These are phyloP conservation scores for Phrynocephalus versicolor DNA, from an alignment of 2,113 vertebrate genomes.

Conservation along the genomic window DNA sequence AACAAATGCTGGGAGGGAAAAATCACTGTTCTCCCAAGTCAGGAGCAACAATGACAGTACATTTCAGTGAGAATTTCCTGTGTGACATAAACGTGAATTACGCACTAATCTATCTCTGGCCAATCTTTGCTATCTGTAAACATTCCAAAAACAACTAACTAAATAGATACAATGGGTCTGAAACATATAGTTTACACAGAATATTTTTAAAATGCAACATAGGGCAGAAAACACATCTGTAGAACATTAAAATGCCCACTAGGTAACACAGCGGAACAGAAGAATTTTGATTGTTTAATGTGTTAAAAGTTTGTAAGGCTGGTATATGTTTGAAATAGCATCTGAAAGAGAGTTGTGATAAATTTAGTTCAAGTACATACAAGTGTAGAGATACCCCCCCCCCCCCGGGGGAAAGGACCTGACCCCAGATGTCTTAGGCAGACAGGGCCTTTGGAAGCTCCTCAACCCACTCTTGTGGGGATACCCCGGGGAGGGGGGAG, in stretches of 20 bases:
- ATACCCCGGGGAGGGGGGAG: no score
- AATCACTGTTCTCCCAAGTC: neutral
- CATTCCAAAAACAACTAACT: neutral
- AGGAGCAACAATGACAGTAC: neutral
- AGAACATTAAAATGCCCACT: neutral
- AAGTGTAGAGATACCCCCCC: no score
- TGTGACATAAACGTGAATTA: neutral
- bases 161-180: neutral
- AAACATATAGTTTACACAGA: no score
- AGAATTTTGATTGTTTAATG: neutral
- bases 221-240: neutral
- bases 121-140: neutral
- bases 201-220: neutral
- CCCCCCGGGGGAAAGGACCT: no score
- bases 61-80: neutral
- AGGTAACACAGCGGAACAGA: neutral
- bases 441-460: no score
- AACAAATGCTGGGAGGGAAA: neutral
- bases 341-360: neutral
- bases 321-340: neutral
- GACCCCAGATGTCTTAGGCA: no score
- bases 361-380: neutral
- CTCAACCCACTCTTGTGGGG: no score
- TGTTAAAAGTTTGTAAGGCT: neutral
- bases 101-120: neutral